Percentiles rank a stretch among this genome's conserved stretches.
phyloP scores from a whole-genome alignment of 37 sponge, comb jelly and placozoan genomes.

The Petrosia ficiformis region DNA sequence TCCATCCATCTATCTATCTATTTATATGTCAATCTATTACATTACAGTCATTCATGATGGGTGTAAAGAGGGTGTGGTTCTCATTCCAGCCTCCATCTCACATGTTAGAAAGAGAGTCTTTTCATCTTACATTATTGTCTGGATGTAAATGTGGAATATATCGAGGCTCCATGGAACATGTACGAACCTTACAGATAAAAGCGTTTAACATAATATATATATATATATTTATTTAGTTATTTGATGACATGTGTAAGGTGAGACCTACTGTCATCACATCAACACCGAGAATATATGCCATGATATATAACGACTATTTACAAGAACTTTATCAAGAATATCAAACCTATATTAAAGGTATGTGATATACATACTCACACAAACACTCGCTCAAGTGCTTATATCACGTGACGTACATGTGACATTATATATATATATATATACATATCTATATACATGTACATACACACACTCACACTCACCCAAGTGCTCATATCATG shows the following conservation, averaged over 20 bases:
- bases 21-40: too few relatives aligned
- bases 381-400: too few relatives aligned
- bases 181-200: slow-evolving; percentile 9
- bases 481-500: too few relatives aligned
- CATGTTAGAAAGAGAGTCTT: slow-evolving; percentile 22
- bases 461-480: too few relatives aligned
- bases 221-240: slow-evolving; percentile 26
- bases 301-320: slow-evolving; percentile 54
- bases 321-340: slow-evolving; percentile 32
- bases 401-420: too few relatives aligned
- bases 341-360: too few relatives aligned
- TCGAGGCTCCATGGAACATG: slow-evolving; percentile 61
- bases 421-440: too few relatives aligned
- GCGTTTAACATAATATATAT: neutral
- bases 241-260: slow-evolving; percentile 58
- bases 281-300: slow-evolving; percentile 54
- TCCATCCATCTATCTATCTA: neutral
- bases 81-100: slow-evolving; percentile 65
- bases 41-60: neutral
- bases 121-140: slow-evolving; percentile 17
- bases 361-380: too few relatives aligned
- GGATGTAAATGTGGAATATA: slow-evolving; percentile 55
- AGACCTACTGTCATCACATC: slow-evolving; percentile 52
- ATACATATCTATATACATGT: too few relatives aligned
- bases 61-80: slow-evolving; percentile 34